A percentile compares a stretch with the other conserved stretches of the same genome.
These are phyloP conservation scores for Manis crassicaudata DNA, from an alignment of 2,797 vertebrate species.

Conservation along the genomic window DNA sequence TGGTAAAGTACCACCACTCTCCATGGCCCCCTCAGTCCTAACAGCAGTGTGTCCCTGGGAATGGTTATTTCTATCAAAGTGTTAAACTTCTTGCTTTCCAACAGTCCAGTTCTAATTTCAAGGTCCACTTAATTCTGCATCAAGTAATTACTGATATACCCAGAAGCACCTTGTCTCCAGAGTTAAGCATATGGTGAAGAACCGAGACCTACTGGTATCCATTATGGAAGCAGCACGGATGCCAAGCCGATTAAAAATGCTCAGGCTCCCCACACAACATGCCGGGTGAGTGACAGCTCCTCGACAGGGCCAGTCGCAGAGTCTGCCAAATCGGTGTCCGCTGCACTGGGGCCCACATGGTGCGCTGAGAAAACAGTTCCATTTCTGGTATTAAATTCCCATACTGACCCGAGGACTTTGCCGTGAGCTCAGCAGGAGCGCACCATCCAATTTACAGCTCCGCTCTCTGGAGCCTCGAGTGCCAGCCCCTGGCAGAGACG, in stretches of 20 bases:
- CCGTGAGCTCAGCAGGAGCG: conserved; percentile 92
- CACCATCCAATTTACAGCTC: conserved; percentile 97
- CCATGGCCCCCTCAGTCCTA: background rate
- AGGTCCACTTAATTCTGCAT: conserved; percentile 98
- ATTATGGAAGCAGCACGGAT: conserved; percentile 90
- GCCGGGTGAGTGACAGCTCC: conserved; percentile 91
- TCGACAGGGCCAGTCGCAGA: conserved; percentile 85
- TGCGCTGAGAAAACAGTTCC: conserved; percentile 88
- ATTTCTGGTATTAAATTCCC: conserved; percentile 89
- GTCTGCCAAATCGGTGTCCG: conserved; percentile 86
- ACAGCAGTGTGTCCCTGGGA: conserved; percentile 61
- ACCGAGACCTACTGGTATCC: conserved; percentile 92
- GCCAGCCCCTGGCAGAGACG: conserved; percentile 92
- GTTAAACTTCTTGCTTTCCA: conserved; percentile 85
- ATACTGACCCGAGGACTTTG: conserved; percentile 87
- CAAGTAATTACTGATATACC: conserved; percentile 96
- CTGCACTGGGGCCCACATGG: conserved; percentile 88
- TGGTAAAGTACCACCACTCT: background rate
- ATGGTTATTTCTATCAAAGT: conserved; percentile 81
- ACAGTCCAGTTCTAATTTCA: conserved; percentile 98
- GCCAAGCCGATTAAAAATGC: conserved; percentile 90
- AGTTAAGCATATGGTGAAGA: conserved; percentile 94
- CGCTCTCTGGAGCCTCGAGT: conserved; percentile 91
- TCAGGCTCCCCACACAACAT: conserved; percentile 80
- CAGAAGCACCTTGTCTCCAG: conserved; percentile 95